A percentile compares a stretch with the other conserved stretches of the same genome.
Evolutionary conservation across 1,140 invertebrate genomes (phyloP).

Genomic region (Magallana angulata): DNA sequence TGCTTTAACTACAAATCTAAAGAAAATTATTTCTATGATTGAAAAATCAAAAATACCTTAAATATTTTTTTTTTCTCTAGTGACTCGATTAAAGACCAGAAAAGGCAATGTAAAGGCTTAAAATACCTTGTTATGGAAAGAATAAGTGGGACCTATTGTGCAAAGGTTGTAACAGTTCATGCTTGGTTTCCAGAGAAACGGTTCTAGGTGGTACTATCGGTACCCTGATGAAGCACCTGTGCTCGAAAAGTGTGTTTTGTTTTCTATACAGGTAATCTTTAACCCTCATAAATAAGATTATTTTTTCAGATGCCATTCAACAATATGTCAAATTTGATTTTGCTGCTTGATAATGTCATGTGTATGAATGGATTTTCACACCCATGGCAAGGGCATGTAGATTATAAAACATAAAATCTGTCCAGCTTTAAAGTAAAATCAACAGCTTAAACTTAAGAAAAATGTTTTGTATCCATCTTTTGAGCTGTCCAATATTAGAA

Average conservation of each 20-base stretch:
- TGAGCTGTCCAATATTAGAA: neutral
- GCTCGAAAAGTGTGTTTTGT: too few species aligned
- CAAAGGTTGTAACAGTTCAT: neutral
- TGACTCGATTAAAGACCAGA: too few species aligned
- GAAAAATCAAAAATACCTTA: too few species aligned
- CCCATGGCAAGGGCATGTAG: neutral
- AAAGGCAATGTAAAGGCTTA: too few species aligned
- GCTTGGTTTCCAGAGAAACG: neutral
- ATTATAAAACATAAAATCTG: neutral
- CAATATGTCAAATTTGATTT: constrained; percentile 32
- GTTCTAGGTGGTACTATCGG: too few species aligned
- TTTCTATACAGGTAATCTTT: neutral
- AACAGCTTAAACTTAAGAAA: neutral
- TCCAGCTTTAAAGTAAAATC: neutral
- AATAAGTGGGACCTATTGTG: neutral
- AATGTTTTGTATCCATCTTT: too few species aligned
- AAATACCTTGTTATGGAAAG: neutral
- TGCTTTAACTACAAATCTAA: too few species aligned
- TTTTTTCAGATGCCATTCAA: constrained; percentile 28
- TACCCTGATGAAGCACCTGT: too few species aligned
- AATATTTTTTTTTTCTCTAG: too few species aligned
- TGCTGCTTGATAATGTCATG: neutral
- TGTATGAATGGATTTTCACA: constrained; percentile 18
- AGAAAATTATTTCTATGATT: too few species aligned
- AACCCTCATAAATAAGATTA: neutral